Evolutionary conservation across 2,797 vertebrate genomes (phyloP), one percentile per base, ranked within the genome.

Genomic region (Girardinus metallicus): DNA sequence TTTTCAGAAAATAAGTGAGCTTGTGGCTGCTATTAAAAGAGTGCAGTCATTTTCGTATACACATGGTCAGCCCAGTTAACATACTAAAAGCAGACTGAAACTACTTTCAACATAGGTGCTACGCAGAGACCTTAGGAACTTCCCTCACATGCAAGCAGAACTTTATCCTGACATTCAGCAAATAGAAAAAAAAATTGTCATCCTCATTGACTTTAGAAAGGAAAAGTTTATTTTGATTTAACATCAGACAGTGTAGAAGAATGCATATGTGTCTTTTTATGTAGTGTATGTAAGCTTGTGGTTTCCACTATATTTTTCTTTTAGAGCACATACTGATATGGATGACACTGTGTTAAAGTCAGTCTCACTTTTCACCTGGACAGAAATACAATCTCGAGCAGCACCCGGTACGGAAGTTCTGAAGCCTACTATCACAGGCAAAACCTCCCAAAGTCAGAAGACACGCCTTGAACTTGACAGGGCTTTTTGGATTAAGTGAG

Each of bases 401-500:
- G 51, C 36, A 31, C 44, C 71, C 46, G 41, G 1, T 15, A 41
- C 34, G 15, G 31, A 53, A 71, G 7, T 74, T 85, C 36, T 83
- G 86, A 76, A 72, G 77, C 6, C 71, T 81, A 29, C 49, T 84
- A 44, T 1, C 74, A 49, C 66, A 74, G 53, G 16, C 79, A 47
- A 86, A 80, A 57, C 76, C 83, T 80, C 77, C 72, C 36, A 86
- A 43, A 44, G 49, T 86, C 68, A 78, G 80, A 86, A 76, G 49
- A 87, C 77, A 23, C 80, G 84, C 74, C 41, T 80, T 81, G 23
- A 85, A 83, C 72, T 57, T 84, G 75, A 85, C 72, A 39, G 53
- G 85, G 26, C 62, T 84, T 87, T 87, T 84, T 76, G 78, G 76
- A 74, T 85, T 85, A 66, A 87, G 75, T 11, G 51, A 83, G 55